These are phyloP conservation scores for Pristionchus exspectatus DNA, from an alignment of 2,888 invertebrate species.

Conservation along the genomic window DNA sequence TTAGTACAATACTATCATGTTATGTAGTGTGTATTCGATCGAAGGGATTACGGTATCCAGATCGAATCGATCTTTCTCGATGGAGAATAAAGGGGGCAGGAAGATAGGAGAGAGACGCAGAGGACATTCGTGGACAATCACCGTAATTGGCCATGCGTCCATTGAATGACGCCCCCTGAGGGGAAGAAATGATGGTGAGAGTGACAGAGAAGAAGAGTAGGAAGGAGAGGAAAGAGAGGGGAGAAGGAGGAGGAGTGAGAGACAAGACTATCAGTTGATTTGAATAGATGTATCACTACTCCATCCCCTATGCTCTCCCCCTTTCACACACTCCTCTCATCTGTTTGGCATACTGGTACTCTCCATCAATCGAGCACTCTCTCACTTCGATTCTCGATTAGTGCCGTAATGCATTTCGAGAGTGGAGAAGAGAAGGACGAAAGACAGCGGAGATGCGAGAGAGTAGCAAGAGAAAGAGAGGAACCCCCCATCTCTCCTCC, in stretches of 20 bases:
- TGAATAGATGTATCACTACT: slow-evolving; percentile 24
- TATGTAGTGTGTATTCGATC: neutral
- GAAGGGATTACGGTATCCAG: neutral
- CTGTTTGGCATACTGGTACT: neutral
- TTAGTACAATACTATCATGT: neutral
- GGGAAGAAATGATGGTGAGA: slow-evolving; percentile 12
- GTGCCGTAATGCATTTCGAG: slow-evolving; percentile 41
- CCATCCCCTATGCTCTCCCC: neutral
- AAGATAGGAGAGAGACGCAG: slow-evolving; percentile 10
- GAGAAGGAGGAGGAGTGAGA: slow-evolving; percentile 5
- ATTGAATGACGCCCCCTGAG: slow-evolving; percentile 15
- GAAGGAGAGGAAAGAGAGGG: neutral
- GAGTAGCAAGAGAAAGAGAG: slow-evolving; percentile 14
- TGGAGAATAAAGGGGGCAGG: neutral
- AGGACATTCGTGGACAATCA: slow-evolving; percentile 2
- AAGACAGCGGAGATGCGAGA: neutral
- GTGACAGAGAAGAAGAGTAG: slow-evolving; percentile 42
- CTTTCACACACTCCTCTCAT: slow-evolving; percentile 6
- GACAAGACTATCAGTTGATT: neutral
- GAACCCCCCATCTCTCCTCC: neutral
- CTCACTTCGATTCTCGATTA: slow-evolving; percentile 48
- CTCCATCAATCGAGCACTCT: neutral
- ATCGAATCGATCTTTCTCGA: neutral
- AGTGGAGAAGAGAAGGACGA: slow-evolving; percentile 3
- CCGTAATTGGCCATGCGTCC: slow-evolving; percentile 20